Evolutionary conservation across 2,113 vertebrate species (phyloP), one percentile per base, ranked within the genome.

Genomic region (Elgaria multicarinata): DNA sequence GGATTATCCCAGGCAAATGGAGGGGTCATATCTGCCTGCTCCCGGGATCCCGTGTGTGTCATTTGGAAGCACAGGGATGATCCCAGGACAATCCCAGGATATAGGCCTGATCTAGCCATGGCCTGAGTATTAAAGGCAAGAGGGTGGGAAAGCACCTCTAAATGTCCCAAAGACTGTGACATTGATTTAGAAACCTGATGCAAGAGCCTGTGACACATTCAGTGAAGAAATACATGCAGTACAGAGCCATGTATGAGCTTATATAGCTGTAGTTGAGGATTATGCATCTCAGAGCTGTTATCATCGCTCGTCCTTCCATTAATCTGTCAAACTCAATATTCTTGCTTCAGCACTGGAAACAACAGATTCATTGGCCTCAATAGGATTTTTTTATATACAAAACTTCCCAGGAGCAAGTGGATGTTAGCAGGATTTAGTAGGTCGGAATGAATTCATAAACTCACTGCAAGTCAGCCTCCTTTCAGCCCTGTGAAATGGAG

Each of bases 321-420:
- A 84, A 46, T 91, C 24, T 91, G 64, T 84, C 86, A 79, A 62
- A 79, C 31, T 46, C 50, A 85, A 76, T 76, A 91, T 72, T 62
- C 64, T 72, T 46, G 53, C 31, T 42, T 33, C 39, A 84, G 14
- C 64, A 12, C 24, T 58, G 62, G 44, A 39, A 67, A 71, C 26
- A 39, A 16, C 9, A 44, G 76, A 80, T 81, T 80, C 72, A 55
- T 84, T 28, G 24, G 42, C 18, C 64, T 71, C 75, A 46, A 46
- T 20, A 46, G 64, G 13, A 58, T 46, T 75, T 66, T 31, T 66
- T 39, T 76, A 76, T 20, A 58, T 55, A 1, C 18, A 31, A 67
- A 50, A 87, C 46, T 46, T 33, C 46, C 33, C n/a, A 2, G 31
- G 46, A 46, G 86, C 14, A 69, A 42, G 33, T 31, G 67, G 77